Base-by-base conservation (phyloP, 2,113 vertebrate genomes). In the Lethenteron camtschaticum region DNA sequence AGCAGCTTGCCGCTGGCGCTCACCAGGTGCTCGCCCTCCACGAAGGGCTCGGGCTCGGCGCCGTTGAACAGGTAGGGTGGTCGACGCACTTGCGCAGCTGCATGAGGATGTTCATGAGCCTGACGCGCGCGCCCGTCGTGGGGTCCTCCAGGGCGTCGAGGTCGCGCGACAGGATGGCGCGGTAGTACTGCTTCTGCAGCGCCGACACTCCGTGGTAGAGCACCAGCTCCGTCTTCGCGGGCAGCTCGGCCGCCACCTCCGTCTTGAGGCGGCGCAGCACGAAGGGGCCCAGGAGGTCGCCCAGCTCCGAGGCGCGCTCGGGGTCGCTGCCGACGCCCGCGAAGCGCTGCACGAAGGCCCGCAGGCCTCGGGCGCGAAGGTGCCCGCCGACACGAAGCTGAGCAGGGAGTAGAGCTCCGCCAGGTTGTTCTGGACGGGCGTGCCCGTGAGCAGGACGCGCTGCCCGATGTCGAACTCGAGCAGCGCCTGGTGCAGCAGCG, bases 41-140 rank as follows among this genome's bases (percentile, higher is more conserved):
- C 82, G 79, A 94, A 95, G 0, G 90, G 91, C 74, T 96, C 91
- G 14, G 89, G 89, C 69, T 96, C 91, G 73, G 92, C 85, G 95
- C 91, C 89, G 41, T 83, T 78, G 76, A 96, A 96, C 75, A 95
- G 77, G 57, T 96, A 96, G 0, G 90, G 70, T 95, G 91, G 74
- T 81, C 77, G 69, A 95, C 89, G 70, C 90, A 96, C 74, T 96
- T 96, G 55, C 87, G 83, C 75, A 96, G 82, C 78, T 95, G 88
- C 75, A 87, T 82, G 71, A 95, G 73, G 75, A 88, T 75, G 71
- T 95, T 96, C 74, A 88, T 80, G 70, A 95, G 83, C 57, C 81
- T 82, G 56, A 83, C 86, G 73, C 82, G 85, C 75, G 69, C 84
- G 70, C 82, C 78, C 1, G 75, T 78, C 66, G 86, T 82, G 56